Conservation (phyloP, 2,113 vertebrate species). For the Tragelaphus strepsiceros region DNA sequence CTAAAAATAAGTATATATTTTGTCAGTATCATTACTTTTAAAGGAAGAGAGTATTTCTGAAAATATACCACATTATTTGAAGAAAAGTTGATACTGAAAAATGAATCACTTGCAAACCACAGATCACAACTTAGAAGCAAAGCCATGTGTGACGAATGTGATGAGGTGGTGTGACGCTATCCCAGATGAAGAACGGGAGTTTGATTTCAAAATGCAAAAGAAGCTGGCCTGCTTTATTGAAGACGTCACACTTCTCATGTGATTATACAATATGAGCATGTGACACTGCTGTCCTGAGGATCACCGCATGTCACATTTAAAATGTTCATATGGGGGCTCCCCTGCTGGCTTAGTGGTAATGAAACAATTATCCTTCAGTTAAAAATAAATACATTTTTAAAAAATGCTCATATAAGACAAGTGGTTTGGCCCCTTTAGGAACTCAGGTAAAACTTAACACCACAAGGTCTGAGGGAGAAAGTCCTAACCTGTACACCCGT, state of each 20-base stretch:
- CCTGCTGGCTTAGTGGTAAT: background rate
- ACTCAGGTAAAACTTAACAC: background rate
- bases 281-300: background rate
- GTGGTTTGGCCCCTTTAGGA: background rate
- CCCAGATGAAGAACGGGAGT: background rate
- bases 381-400: fast-evolving
- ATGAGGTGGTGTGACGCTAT: background rate
- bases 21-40: background rate
- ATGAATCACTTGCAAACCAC: background rate
- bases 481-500: background rate
- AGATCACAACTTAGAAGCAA: constrained; percentile 34
- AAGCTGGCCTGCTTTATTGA: background rate
- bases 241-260: background rate
- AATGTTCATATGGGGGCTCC: background rate
- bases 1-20: background rate
- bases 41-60: background rate
- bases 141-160: background rate
- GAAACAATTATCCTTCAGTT: background rate
- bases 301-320: background rate
- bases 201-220: background rate
- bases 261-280: background rate
- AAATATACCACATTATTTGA: background rate
- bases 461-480: background rate
- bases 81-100: background rate
- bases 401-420: background rate